A percentile compares a stretch with the other conserved stretches of the same genome.
Evolutionary conservation across 2,888 invertebrate species (phyloP).

Genomic region (Nymphalis urticae): DNA sequence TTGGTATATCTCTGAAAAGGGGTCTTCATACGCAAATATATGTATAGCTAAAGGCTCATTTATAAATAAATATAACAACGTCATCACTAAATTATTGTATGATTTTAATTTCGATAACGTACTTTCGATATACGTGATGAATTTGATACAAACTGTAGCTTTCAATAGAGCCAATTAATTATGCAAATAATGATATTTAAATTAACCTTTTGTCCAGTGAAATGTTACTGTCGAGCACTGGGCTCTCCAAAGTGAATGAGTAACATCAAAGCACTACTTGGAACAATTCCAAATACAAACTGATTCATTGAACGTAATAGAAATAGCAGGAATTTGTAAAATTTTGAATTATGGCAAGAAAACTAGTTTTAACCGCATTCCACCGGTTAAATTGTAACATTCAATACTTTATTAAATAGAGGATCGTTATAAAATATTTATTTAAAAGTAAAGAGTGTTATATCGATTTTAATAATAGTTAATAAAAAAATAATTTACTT

Average conservation of each 20-base stretch:
- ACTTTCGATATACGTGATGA: background rate
- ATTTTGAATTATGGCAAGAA: background rate
- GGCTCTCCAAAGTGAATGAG: constrained; percentile 44
- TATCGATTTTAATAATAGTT: too few relatives aligned
- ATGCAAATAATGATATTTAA: constrained; percentile 26
- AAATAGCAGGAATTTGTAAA: constrained; percentile 28
- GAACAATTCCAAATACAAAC: constrained; percentile 55
- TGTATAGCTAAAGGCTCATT: too few relatives aligned
- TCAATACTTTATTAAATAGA: too few relatives aligned
- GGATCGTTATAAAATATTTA: too few relatives aligned
- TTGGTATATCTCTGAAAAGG: too few relatives aligned
- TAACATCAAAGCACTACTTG: constrained; percentile 48
- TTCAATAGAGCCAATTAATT: constrained; percentile 16
- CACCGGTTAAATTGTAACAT: background rate
- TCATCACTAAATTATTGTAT: background rate
- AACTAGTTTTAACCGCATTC: background rate
- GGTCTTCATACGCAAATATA: too few relatives aligned
- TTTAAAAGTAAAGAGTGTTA: too few relatives aligned
- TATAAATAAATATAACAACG: background rate
- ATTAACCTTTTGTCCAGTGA: constrained; percentile 31
- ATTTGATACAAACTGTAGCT: background rate
- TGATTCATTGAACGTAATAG: constrained; percentile 50
- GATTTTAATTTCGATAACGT: background rate
- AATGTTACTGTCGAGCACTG: constrained; percentile 27
- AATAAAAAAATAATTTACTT: too few relatives aligned